Conservation (phyloP, 2,113 vertebrate species). For the Passer montanus region DNA sequence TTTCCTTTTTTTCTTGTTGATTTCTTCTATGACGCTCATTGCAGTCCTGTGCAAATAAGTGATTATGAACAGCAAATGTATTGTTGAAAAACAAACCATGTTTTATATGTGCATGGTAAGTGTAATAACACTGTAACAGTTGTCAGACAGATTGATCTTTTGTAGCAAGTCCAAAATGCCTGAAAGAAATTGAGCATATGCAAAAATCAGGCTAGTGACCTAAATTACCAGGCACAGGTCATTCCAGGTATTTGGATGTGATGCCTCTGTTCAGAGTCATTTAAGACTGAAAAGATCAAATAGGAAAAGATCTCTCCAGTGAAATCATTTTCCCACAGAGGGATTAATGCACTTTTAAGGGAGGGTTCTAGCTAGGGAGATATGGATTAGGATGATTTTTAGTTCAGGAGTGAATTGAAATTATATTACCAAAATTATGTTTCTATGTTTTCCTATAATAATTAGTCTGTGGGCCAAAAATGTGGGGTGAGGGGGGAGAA, state of each 20-base stretch:
- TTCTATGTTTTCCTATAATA: not conserved
- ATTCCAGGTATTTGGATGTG: not conserved
- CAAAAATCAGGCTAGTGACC: not conserved
- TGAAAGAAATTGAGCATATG: not conserved
- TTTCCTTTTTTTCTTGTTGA: not conserved
- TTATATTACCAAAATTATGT: not conserved
- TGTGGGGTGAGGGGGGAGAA: accelerated
- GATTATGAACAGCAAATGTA: not conserved
- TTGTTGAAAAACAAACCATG: not conserved
- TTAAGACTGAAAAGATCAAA: not conserved
- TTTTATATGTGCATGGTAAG: not conserved
- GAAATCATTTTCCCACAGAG: not conserved
- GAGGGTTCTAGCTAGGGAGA: accelerated
- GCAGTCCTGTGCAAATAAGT: not conserved
- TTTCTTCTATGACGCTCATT: not conserved
- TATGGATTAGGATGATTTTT: not conserved
- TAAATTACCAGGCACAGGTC: not conserved
- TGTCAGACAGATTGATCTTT: not conserved
- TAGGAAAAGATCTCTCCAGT: not conserved
- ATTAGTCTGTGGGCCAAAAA: not conserved
- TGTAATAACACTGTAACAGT: not conserved
- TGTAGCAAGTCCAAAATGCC: not conserved
- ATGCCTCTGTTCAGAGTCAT: not conserved
- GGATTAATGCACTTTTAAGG: not conserved
- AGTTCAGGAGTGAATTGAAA: not conserved